Conservation (phyloP, 1,140 invertebrate species). For the Mylabris phalerata region DNA sequence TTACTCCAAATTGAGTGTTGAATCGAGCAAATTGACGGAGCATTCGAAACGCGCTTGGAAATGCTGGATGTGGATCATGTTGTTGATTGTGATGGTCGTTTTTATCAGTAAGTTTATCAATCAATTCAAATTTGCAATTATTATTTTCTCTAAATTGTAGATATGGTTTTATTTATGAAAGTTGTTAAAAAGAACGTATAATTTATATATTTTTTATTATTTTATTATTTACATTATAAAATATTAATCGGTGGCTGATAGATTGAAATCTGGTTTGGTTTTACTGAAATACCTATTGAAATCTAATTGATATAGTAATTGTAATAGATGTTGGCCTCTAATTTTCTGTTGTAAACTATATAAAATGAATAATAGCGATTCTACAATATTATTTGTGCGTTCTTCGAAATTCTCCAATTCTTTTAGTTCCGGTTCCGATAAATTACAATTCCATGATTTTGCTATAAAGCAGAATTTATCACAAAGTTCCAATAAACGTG, state of each 20-base stretch:
- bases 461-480: slow-evolving; percentile 50
- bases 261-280: slow-evolving; percentile 13
- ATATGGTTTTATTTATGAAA: slow-evolving; percentile 77
- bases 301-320: slow-evolving; percentile 63
- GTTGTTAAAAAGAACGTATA: slow-evolving; percentile 56
- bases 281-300: slow-evolving; percentile 69
- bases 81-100: slow-evolving; percentile 72
- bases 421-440: slow-evolving; percentile 43
- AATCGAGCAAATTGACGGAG: slow-evolving; percentile 74
- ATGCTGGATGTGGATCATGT: slow-evolving; percentile 90
- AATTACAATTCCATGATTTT: slow-evolving; percentile 43
- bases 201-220: slow-evolving; percentile 7
- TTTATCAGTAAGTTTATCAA: slow-evolving; percentile 70
- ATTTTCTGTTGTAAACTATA: slow-evolving; percentile 56
- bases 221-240: neutral
- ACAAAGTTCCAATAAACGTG: slow-evolving; percentile 46
- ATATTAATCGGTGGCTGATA: slow-evolving; percentile 3
- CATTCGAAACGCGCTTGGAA: slow-evolving; percentile 83
- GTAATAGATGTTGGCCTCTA: slow-evolving; percentile 59
- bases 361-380: slow-evolving; percentile 53
- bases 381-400: slow-evolving; percentile 52
- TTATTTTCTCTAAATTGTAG: slow-evolving; percentile 43
- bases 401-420: slow-evolving; percentile 36
- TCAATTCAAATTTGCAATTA: neutral
- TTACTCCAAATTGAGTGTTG: slow-evolving; percentile 64